These are phyloP conservation scores for Botia kubotai DNA, from an alignment of 2,797 vertebrate genomes.

Conservation along the genomic window DNA sequence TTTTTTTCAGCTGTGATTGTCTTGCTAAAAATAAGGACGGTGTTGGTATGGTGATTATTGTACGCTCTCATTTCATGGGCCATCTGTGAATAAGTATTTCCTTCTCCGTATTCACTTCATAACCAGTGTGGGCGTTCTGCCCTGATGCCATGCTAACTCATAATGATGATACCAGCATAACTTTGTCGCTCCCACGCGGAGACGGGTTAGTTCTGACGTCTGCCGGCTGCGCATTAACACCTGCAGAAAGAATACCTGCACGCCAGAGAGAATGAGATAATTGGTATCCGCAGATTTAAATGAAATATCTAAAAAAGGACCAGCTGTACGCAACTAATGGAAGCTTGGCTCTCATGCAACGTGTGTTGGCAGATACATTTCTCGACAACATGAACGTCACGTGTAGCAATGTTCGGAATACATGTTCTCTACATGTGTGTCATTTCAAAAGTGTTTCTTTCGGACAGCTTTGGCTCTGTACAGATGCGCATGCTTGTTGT, in stretches of 20 bases:
- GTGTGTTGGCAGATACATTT: background rate
- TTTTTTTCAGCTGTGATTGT: background rate
- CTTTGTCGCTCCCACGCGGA: conserved; percentile 48
- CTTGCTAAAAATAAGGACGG: conserved; percentile 19
- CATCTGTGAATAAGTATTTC: conserved; percentile 31
- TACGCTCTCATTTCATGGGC: conserved; percentile 24
- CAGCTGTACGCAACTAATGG: background rate
- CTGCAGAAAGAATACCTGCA: conserved; percentile 55
- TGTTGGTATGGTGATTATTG: conserved; percentile 20
- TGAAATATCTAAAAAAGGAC: conserved; percentile 38
- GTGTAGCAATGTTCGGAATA: background rate
- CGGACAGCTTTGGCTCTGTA: background rate
- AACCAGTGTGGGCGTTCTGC: conserved; percentile 27
- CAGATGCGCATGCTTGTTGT: background rate
- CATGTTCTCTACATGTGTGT: background rate
- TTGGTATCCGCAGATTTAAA: conserved; percentile 37
- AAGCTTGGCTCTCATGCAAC: background rate
- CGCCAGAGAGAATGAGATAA: conserved; percentile 44
- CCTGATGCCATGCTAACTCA: conserved; percentile 29
- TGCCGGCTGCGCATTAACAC: conserved; percentile 52
- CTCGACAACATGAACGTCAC: background rate
- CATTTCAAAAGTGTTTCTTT: background rate
- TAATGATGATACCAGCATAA: conserved; percentile 36
- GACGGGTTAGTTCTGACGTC: conserved; percentile 45
- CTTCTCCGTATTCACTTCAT: conserved; percentile 33